Evolutionary conservation across 2,888 invertebrate species (phyloP), one percentile per base, ranked within the genome.

Genomic region (Andrena bicolor): DNA sequence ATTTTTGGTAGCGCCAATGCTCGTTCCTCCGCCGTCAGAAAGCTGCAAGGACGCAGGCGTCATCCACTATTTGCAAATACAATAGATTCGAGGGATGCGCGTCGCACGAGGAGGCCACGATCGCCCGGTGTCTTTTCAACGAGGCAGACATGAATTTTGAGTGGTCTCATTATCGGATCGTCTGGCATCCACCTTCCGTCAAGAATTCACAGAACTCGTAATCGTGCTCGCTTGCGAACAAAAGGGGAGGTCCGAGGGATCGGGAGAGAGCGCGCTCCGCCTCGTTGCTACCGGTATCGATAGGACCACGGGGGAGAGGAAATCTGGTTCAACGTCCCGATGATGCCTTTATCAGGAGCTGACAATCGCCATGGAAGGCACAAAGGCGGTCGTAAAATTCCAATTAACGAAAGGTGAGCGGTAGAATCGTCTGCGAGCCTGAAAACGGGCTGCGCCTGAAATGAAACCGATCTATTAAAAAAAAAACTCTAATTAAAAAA

Each of bases 361-460:
- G 87, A 89, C 88, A 86, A 90, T 86, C 86, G 81, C 80, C 80
- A 72, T 70, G 70, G 74, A 79, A 77, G 81, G 82, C 79, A 87
- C 88, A 85, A 87, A 90, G 88, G 89, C 75, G 78, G 72, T 88
- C 83, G 86, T 91, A 85, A 91, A 91, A 88, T 88, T 90, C 83
- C 89, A 90, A 90, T 90, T 90, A 90, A 87, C 83, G 82, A 76
- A 76, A 78, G 78, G 79, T 64, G 76, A 82, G 28, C 71, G 58
- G 53, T 49, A 20, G 26, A 41, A 48, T n/a, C 51, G 63, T 61
- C 58, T 49, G 53, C 71, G 64, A 80, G 30, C 10, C 63, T 72
- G 26, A 28, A 68, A 68, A 56, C 51, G n/a, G 35, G n/a, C 23
- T 16, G 30, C 28, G 64, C 20, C 3, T 26, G 6, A 10, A 26